Base-by-base conservation (phyloP, 2,113 vertebrate species). In the Pan paniscus region DNA sequence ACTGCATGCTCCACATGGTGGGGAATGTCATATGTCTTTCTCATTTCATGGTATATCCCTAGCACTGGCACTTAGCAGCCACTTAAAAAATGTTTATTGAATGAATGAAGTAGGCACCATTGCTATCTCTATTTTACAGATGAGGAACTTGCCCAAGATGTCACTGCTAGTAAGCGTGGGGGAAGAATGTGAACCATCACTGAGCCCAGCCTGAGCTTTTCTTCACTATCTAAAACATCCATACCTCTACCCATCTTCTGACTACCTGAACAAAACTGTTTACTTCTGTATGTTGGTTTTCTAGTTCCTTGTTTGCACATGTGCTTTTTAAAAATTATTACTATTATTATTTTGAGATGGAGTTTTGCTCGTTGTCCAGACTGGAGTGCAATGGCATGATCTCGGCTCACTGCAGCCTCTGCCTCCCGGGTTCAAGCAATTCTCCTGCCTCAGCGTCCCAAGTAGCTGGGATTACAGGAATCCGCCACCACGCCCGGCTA, bases 161-260 rank as follows among this genome's bases (percentile, higher is more conserved):
- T 64, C 6, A 1, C 55, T 90, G 84, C 46, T 17, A 64, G 7
- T 70, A 85, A 61, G 14, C 27, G 27, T 61, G 16, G 50, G 35
- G 72, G 40, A 78, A 59, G 35, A 46, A 25, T 23, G 30, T 2
- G 43, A 79, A 50, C 40, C n/a, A 7, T 38, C 40, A 23, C 27
- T 30, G 52, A 75, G 57, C 43, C 20, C 1, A 7, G 25, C 23
- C 61, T 16, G 40, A 40, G 8, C 40, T 55, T 27, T 80, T 32
- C 46, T 14, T 76, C 55, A 61, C 55, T 16, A 17, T 6, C 12
- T 46, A 27, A 7, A 80, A 55, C 1, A 25, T 3, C 30, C 38
- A 2, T 10, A 5, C 5, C 6, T 8, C 14, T 0, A 3, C 13
- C 17, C 20, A 30, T 20, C 20, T 14, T 50, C 73, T 80, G 48